A percentile compares a stretch with the other conserved stretches of the same genome.
phyloP scores from a whole-genome alignment of 2,888 invertebrate genomes.

The Pollenia griseotomentosa region DNA sequence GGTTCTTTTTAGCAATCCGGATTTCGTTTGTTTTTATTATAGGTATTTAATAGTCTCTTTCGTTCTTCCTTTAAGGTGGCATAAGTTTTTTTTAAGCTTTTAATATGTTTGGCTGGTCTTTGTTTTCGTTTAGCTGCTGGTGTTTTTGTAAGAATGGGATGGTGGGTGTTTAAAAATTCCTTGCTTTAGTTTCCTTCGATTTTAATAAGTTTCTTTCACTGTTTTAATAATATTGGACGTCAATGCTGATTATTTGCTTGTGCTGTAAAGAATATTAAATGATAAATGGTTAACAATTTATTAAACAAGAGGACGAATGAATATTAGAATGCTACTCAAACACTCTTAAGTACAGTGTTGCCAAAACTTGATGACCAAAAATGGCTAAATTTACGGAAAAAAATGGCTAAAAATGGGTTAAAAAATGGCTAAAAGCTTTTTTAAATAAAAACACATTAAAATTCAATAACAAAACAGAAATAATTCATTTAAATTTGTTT shows the following conservation, averaged over 20 bases:
- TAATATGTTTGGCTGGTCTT: slow-evolving; percentile 20
- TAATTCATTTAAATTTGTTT: too few species aligned
- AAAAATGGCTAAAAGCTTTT: too few species aligned
- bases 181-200: not conserved
- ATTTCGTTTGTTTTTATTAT: not conserved
- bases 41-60: slow-evolving; percentile 24
- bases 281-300: slow-evolving; percentile 62
- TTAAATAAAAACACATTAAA: too few species aligned
- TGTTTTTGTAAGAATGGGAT: slow-evolving; percentile 12
- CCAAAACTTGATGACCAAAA: too few species aligned
- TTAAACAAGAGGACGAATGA: slow-evolving; percentile 32
- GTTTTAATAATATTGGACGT: slow-evolving; percentile 52
- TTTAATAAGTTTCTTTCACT: slow-evolving; percentile 8
- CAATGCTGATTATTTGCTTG: slow-evolving; percentile 55
- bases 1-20: not conserved
- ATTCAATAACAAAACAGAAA: too few species aligned
- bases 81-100: slow-evolving; percentile 18
- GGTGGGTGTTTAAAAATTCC: slow-evolving; percentile 29
- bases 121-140: slow-evolving; percentile 13
- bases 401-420: too few species aligned
- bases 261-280: slow-evolving; percentile 41
- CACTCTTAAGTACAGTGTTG: too few species aligned
- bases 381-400: too few species aligned
- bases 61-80: slow-evolving; percentile 23
- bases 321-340: not conserved